Percentiles rank a stretch among this genome's conserved stretches.
Conservation (phyloP, 35 echinoderm and acorn worm species). For the Lytechinus pictus region DNA sequence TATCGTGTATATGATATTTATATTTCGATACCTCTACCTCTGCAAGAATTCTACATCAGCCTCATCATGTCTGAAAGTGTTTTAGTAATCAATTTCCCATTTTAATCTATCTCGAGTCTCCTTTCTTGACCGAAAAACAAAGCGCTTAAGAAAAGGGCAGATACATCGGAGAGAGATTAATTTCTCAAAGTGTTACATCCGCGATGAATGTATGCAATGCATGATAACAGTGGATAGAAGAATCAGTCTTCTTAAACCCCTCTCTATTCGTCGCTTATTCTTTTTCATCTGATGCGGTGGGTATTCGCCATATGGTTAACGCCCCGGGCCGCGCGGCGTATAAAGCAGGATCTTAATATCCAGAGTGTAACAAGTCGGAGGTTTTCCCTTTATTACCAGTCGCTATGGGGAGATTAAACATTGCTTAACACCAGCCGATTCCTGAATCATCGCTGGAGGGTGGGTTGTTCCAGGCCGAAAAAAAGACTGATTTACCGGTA, state of each 20-base stretch:
- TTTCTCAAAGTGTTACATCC: neutral
- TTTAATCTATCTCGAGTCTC: neutral
- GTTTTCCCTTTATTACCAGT: neutral
- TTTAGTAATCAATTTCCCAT: neutral
- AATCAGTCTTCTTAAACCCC: neutral
- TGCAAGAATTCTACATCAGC: too few relatives aligned
- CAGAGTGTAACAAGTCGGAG: slow-evolving; percentile 4
- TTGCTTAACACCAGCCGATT: slow-evolving; percentile 17
- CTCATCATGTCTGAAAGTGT: neutral
- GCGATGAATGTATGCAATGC: neutral
- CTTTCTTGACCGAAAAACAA: neutral
- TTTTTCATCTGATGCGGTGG: neutral
- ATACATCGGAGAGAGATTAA: neutral
- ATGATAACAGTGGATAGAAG: neutral
- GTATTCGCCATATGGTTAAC: neutral
- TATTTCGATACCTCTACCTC: too few relatives aligned
- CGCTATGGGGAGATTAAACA: neutral
- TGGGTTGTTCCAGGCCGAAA: neutral
- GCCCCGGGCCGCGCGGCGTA: neutral
- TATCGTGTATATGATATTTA: too few relatives aligned
- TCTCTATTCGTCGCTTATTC: neutral
- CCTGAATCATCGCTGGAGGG: neutral
- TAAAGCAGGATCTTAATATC: neutral
- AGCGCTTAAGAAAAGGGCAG: neutral
- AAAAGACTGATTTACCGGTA: neutral